Evolutionary conservation across 1,140 invertebrate genomes (phyloP), one percentile per base, ranked within the genome.

Genomic region (Lanistes nyassanus): DNA sequence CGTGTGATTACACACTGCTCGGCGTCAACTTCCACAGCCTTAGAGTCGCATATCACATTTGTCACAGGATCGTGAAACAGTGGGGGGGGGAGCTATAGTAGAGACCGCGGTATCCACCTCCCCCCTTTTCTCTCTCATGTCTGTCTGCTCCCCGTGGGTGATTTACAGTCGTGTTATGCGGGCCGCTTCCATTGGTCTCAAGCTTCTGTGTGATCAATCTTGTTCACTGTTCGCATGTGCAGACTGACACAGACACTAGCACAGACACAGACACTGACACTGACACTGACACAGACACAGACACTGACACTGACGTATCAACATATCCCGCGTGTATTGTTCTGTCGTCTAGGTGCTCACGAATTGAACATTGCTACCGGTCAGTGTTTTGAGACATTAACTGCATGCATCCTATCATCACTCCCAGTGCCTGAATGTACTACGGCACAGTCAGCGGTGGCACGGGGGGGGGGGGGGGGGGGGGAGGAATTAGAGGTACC

Each of bases 201-300:
- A n/a, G n/a, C n/a, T n/a, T n/a, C n/a, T n/a, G n/a, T n/a, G n/a
- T n/a, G n/a, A n/a, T n/a, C n/a, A n/a, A n/a, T n/a, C n/a, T n/a
- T n/a, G n/a, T n/a, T n/a, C n/a, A n/a, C n/a, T n/a, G n/a, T 37
- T 36, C 62, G 39, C 9, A 42, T 29, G 60, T 31, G 19, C 65
- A 37, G 23, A 13, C 1, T n/a, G 13, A 13, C 4, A 36, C 11
- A 36, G 29, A 47, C 31, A 58, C 51, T 37, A 26, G 42, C 29
- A 75, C 65, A 68, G 31, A 58, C 31, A 58, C 70, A 75, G 55
- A 36, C 39, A 69, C 51, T 4, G 37, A 55, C 39, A 36, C 51
- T 34, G 26, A 58, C 39, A 72, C 70, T 31, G 26, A 55, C 56
- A 29, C 69, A 68, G 31, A 23, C 13, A 51, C 66, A 37, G 31